Conservation (phyloP, 2,797 vertebrate species). For the Ctenopoma multispine region DNA sequence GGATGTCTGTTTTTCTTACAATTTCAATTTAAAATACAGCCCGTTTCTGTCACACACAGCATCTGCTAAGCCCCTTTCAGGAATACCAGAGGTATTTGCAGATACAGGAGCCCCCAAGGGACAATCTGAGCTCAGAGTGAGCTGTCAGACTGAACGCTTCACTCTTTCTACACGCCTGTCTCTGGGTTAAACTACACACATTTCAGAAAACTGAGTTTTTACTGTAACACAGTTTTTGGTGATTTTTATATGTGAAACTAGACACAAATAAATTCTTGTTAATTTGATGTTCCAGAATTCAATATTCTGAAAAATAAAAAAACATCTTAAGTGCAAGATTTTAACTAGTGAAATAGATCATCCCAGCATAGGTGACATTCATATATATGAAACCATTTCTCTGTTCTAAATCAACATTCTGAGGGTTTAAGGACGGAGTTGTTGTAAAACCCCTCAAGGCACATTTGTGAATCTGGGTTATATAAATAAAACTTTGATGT, state of each 20-base stretch:
- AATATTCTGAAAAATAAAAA: too few relatives aligned
- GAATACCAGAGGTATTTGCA: not conserved
- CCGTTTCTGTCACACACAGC: not conserved
- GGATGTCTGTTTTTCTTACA: not conserved
- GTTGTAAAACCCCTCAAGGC: too few relatives aligned
- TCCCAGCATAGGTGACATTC: too few relatives aligned
- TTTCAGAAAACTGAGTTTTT: not conserved
- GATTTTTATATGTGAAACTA: not conserved
- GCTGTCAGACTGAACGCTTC: not conserved
- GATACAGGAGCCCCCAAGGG: not conserved
- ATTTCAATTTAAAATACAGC: not conserved
- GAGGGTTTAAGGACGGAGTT: too few relatives aligned
- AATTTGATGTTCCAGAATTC: too few relatives aligned
- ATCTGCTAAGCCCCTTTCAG: slow-evolving; percentile 9
- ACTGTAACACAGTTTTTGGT: not conserved
- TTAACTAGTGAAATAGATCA: too few relatives aligned
- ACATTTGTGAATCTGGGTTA: too few relatives aligned
- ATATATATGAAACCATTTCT: too few relatives aligned
- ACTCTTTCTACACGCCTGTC: not conserved
- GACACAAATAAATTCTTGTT: too few relatives aligned
- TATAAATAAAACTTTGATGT: too few relatives aligned
- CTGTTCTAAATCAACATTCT: too few relatives aligned
- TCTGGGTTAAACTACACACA: not conserved
- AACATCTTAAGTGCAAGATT: too few relatives aligned
- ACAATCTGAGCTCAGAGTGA: not conserved